Conservation (phyloP, 2,113 vertebrate species). For the Sinocyclocheilus anophthalmus region DNA sequence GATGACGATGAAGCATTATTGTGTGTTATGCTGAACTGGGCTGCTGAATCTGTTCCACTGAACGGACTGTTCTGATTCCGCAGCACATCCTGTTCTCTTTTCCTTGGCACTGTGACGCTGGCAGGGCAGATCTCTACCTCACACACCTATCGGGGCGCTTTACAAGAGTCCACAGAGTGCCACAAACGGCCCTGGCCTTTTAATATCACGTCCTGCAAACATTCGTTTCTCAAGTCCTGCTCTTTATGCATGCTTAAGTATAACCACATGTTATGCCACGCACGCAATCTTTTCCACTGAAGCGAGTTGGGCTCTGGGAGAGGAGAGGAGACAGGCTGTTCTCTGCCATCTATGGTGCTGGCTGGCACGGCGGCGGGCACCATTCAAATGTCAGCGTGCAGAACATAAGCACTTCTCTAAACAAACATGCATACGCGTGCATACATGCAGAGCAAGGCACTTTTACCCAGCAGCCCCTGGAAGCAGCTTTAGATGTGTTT, state of each 20-base stretch:
- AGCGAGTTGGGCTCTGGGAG: slow-evolving; percentile 30
- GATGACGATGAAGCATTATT: neutral
- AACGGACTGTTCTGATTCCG: slow-evolving; percentile 19
- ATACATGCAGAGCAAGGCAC: no score
- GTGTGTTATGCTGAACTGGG: neutral
- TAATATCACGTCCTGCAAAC: slow-evolving; percentile 36
- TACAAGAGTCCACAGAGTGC: slow-evolving; percentile 43
- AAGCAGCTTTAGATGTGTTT: slow-evolving; percentile 1
- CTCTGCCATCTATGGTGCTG: slow-evolving; percentile 1
- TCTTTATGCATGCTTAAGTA: slow-evolving; percentile 42
- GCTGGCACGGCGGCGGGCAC: neutral
- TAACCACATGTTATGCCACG: slow-evolving; percentile 52
- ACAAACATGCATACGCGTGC: neutral
- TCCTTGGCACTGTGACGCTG: slow-evolving; percentile 7
- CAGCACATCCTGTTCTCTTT: slow-evolving; percentile 20
- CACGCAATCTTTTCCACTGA: slow-evolving; percentile 57
- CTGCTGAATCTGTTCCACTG: neutral
- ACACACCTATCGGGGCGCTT: neutral
- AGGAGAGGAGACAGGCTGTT: neutral
- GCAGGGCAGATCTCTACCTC: slow-evolving; percentile 25
- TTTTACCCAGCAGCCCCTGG: slow-evolving; percentile 3
- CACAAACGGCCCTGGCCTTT: slow-evolving; percentile 35
- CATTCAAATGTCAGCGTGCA: neutral
- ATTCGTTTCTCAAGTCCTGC: slow-evolving; percentile 36
- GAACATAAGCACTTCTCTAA: neutral